These are phyloP conservation scores for Actenoides hombroni DNA, from an alignment of 2,113 vertebrate genomes.

Conservation along the genomic window DNA sequence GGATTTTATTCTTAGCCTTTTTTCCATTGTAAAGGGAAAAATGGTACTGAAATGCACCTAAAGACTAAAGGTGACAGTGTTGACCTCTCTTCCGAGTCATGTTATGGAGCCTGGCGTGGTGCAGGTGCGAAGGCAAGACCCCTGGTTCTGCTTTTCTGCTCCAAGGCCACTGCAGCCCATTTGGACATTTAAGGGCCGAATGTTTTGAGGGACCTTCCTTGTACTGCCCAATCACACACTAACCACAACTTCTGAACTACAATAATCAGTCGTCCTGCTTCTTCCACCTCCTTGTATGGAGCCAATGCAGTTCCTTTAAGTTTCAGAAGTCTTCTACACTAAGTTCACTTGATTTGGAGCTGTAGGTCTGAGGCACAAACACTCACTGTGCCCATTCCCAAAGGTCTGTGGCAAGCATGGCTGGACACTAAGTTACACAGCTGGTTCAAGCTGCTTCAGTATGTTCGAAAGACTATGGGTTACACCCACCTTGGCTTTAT, in stretches of 20 bases:
- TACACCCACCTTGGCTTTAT: background rate
- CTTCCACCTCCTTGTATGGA: background rate
- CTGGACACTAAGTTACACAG: background rate
- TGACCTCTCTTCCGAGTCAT: background rate
- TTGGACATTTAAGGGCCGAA: background rate
- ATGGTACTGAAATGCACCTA: background rate
- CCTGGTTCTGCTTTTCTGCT: accelerated
- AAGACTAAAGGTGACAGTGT: background rate
- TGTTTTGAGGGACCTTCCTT: background rate
- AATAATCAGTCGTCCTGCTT: background rate
- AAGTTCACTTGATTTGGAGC: background rate
- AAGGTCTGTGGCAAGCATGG: background rate
- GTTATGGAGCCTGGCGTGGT: accelerated
- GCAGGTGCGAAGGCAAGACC: background rate
- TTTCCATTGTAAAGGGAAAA: background rate
- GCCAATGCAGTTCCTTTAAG: background rate
- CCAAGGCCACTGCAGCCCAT: background rate
- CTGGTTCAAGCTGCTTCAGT: background rate
- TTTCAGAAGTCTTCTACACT: background rate
- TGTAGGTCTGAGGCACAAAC: background rate
- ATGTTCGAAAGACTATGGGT: accelerated
- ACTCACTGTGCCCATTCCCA: background rate
- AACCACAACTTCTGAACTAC: background rate
- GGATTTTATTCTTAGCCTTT: background rate
- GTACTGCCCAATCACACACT: background rate